Conservation (phyloP, 2,113 vertebrate species). For the Aplodontia rufa region DNA sequence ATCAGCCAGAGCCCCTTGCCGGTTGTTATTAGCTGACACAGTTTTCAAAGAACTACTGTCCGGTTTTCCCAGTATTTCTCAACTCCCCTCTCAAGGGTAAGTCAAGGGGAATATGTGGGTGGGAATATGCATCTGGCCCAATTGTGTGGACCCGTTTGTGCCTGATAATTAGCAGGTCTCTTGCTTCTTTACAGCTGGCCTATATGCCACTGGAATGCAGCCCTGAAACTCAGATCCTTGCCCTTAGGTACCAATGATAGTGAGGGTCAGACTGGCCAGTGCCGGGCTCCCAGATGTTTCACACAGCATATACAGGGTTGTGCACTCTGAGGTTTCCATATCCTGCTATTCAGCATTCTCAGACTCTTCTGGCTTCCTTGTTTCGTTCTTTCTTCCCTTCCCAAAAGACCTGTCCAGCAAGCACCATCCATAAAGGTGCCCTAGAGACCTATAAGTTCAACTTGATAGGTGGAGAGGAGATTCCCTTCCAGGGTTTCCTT, state of each 20-base stretch:
- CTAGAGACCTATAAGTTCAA: background rate
- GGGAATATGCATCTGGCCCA: background rate
- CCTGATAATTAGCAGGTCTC: background rate
- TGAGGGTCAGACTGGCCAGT: background rate
- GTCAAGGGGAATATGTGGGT: background rate
- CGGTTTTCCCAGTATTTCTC: slow-evolving; percentile 48
- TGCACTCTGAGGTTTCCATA: background rate
- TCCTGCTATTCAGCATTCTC: background rate
- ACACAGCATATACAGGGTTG: background rate
- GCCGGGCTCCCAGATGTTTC: background rate
- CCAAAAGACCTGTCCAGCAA: background rate
- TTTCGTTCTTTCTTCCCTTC: background rate
- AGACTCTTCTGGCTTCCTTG: background rate
- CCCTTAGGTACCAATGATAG: background rate
- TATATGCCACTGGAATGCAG: background rate
- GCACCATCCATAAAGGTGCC: background rate
- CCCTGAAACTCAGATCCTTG: background rate
- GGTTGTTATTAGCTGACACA: slow-evolving; percentile 35
- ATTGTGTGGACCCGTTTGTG: no score
- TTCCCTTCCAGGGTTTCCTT: background rate
- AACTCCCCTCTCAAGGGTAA: background rate
- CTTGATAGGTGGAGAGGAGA: background rate
- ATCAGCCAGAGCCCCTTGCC: slow-evolving; percentile 49
- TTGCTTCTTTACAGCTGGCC: background rate
- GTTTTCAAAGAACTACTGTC: slow-evolving; percentile 40